Conservation (phyloP, 1,140 invertebrate genomes). For the Anthonomus grandis region DNA sequence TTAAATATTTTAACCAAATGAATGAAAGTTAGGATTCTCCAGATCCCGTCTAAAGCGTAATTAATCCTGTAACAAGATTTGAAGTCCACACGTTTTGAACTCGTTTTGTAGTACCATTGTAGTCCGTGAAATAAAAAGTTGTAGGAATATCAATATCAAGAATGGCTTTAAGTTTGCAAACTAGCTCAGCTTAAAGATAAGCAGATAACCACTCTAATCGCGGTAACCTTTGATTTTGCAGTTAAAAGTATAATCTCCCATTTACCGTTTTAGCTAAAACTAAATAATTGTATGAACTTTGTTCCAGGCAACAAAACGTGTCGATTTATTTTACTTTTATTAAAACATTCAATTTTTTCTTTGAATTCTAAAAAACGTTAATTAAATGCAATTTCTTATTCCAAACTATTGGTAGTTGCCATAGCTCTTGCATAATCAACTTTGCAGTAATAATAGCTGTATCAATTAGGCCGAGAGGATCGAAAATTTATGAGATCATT, state of each 20-base stretch:
- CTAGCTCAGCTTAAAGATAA: slow-evolving; percentile 20
- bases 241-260: slow-evolving; percentile 25
- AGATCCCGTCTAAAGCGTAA: too few species aligned
- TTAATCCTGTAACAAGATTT: too few species aligned
- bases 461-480: background rate
- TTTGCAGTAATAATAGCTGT: background rate
- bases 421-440: slow-evolving; percentile 9
- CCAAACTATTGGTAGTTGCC: too few species aligned
- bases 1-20: too few species aligned
- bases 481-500: too few species aligned
- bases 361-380: slow-evolving; percentile 18
- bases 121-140: slow-evolving; percentile 46
- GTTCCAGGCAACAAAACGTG: background rate
- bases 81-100: too few species aligned
- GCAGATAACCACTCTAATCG: slow-evolving; percentile 33
- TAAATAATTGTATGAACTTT: background rate
- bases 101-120: too few species aligned
- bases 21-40: too few species aligned
- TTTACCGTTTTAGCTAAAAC: slow-evolving; percentile 6
- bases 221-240: slow-evolving; percentile 40
- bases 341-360: slow-evolving; percentile 32
- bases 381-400: too few species aligned
- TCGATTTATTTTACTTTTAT: background rate
- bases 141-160: slow-evolving; percentile 17
- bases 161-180: slow-evolving; percentile 12